Evolutionary conservation across 2,888 invertebrate species (phyloP), one percentile per base, ranked within the genome.

Genomic region (Bugula neritina): DNA sequence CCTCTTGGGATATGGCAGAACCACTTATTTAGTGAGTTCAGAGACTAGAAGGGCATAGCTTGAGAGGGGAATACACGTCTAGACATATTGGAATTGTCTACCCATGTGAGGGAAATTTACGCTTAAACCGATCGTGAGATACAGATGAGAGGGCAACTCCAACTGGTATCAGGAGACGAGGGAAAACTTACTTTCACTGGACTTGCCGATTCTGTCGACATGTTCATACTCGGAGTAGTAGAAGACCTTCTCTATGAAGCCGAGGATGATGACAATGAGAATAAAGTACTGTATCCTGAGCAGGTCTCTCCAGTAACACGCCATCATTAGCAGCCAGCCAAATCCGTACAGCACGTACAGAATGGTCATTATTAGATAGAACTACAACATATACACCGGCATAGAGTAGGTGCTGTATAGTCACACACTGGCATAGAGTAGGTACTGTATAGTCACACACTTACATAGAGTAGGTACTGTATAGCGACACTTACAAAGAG

Each of bases 231-330:
- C 93, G 0, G 91, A 93, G 80, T 93, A 92, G 84, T 93, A 96
- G 0, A 93, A 91, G 1, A 95, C 93, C 81, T 89, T 88, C 78
- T 88, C 87, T 69, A 87, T 75, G 84, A 88, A 85, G 83, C 94
- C 93, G 1, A 94, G 85, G 17, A 94, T 85, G 72, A 94, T 93
- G 17, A 94, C 93, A 35, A 90, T 93, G 3, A 94, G 94, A 80
- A 97, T 94, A 94, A 95, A 96, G 85, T 94, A 95, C 86, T 97
- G 96, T 58, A 96, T 91, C 43, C 94, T 87, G 71, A 96, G 87
- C 29, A 96, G 86, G 83, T 96, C 95, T 55, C 92, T 88, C 94
- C 94, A 96, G 84, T 93, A 92, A 77, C 90, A 86, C 78, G 91
- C 92, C 72, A 92, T 92, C 70, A 93, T 89, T 0, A 89, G 80